Evolutionary conservation across 92 coral and sea anemone species (phyloP).

Genomic region (Phymanthus crucifer): DNA sequence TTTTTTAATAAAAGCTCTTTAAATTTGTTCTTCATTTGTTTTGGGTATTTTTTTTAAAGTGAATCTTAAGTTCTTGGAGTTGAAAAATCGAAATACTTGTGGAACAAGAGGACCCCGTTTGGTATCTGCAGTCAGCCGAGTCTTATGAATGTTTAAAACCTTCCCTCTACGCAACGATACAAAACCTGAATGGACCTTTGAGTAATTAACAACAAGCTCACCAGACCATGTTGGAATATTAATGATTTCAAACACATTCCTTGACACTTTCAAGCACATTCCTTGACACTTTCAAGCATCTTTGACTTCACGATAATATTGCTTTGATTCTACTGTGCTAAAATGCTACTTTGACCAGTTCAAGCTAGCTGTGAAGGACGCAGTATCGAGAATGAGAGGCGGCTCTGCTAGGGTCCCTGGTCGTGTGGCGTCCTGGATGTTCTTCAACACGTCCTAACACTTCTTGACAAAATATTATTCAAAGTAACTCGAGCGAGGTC

Average conservation of each 20-base stretch:
- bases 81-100: neutral
- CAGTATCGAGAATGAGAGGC: neutral
- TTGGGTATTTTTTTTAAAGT: neutral
- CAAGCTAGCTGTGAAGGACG: neutral
- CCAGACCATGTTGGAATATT: conserved; percentile 34
- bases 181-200: neutral
- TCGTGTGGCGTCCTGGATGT: neutral
- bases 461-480: neutral
- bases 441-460: neutral
- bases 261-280: neutral
- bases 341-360: neutral
- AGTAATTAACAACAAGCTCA: conserved; percentile 4
- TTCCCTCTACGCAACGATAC: conserved; percentile 7
- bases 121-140: conserved; percentile 1
- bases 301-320: neutral
- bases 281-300: neutral
- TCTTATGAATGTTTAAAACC: conserved; percentile 25
- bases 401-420: neutral
- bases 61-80: too few relatives aligned
- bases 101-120: neutral
- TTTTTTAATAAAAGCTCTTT: too few relatives aligned
- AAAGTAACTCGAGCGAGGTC: neutral
- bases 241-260: conserved; percentile 1
- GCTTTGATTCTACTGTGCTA: neutral
- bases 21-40: neutral